A percentile compares a stretch with the other conserved stretches of the same genome.
Conservation (phyloP, 2,113 vertebrate genomes). For the Copsychus sechellarum region DNA sequence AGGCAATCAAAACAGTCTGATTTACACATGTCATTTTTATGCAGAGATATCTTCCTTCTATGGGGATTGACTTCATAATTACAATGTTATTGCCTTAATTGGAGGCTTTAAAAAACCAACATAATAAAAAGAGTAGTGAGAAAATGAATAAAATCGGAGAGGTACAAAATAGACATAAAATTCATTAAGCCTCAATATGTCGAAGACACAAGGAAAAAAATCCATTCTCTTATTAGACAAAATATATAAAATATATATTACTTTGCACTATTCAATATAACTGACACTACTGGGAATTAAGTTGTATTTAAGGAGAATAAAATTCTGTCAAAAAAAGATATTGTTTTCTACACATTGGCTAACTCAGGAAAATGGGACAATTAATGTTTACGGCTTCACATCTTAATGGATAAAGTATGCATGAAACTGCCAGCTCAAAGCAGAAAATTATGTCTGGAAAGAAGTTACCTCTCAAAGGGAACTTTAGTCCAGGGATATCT, state of each 20-base stretch:
- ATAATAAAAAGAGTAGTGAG: background rate
- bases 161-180: background rate
- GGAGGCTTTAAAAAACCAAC: background rate
- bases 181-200: background rate
- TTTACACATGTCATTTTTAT: background rate
- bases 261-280: background rate
- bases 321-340: background rate
- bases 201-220: background rate
- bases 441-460: background rate
- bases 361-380: background rate
- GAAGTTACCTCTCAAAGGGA: background rate
- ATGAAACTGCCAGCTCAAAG: background rate
- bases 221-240: background rate
- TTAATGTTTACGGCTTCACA: background rate
- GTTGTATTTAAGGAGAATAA: background rate
- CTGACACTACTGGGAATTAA: background rate
- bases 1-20: background rate
- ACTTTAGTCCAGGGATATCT: background rate
- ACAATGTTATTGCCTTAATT: background rate
- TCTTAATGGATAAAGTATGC: background rate
- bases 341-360: background rate
- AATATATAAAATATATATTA: background rate
- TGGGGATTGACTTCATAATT: background rate
- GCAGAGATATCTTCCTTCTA: background rate
- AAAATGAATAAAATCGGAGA: background rate